Evolutionary conservation across 2,888 invertebrate genomes (phyloP).

Genomic region (Sphaeridia pumilis): DNA sequence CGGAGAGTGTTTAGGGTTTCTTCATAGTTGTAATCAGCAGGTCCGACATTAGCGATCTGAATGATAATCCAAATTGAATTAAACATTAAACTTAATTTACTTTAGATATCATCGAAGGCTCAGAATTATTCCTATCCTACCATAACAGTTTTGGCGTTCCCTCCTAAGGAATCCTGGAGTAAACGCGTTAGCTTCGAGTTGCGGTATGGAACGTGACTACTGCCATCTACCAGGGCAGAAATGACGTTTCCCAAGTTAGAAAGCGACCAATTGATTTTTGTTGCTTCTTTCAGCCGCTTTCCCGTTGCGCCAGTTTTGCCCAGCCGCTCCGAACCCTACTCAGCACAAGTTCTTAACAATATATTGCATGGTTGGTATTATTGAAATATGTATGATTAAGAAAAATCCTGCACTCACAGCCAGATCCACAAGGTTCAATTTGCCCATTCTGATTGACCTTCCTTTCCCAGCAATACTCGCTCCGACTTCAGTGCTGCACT

Average conservation of each 20-base stretch:
- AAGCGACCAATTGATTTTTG: conserved; percentile 82
- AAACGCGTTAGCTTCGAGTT: conserved; percentile 92
- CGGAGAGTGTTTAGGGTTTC: conserved; percentile 93
- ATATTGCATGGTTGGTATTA: conserved; percentile 1
- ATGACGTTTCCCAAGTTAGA: conserved; percentile 97
- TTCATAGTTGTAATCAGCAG: conserved; percentile 89
- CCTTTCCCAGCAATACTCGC: conserved; percentile 49
- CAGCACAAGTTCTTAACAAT: background rate
- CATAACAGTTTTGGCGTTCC: conserved; percentile 92
- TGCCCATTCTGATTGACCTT: conserved; percentile 66
- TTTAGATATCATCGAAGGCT: no score
- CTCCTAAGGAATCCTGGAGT: conserved; percentile 92
- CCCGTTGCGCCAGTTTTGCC: conserved; percentile 93
- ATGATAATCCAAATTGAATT: conserved; percentile 2
- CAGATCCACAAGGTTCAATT: conserved; percentile 92
- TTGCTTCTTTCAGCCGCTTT: conserved; percentile 85
- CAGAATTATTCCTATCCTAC: conserved; percentile 43
- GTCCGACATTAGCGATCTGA: conserved; percentile 93
- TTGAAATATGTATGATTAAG: conserved; percentile 2
- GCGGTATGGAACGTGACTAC: conserved; percentile 94
- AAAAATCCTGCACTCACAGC: conserved; percentile 60
- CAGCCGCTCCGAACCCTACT: conserved; percentile 96
- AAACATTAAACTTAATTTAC: background rate
- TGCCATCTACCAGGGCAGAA: conserved; percentile 93
- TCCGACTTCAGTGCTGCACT: conserved; percentile 64